These are phyloP conservation scores for Drosophila sproati DNA, from an alignment of 1,140 invertebrate genomes.

Conservation along the genomic window DNA sequence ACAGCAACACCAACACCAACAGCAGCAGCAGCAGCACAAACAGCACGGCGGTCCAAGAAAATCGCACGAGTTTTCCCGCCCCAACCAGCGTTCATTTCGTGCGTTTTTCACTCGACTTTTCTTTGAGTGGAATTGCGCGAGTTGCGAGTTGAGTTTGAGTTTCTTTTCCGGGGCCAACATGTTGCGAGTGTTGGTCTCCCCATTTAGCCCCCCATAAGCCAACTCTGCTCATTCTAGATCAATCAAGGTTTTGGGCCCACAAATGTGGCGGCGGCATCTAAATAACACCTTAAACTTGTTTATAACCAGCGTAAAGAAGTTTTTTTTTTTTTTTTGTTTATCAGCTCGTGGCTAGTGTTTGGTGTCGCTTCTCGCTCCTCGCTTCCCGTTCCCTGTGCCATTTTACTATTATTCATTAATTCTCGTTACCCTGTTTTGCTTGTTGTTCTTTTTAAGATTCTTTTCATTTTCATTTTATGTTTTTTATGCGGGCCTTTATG, in stretches of 20 bases:
- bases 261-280: conserved; percentile 37
- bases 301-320: conserved; percentile 30
- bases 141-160: conserved; percentile 33
- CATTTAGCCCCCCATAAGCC: conserved; percentile 14
- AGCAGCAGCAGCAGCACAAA: conserved; percentile 17
- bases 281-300: conserved; percentile 76
- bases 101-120: conserved; percentile 60
- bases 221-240: conserved; percentile 34
- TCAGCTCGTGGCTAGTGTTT: conserved; percentile 7
- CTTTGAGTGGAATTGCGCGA: conserved; percentile 60
- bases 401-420: conserved; percentile 65
- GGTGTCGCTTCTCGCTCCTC: background rate
- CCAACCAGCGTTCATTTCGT: conserved; percentile 48
- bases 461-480: conserved; percentile 84
- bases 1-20: conserved; percentile 5
- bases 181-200: conserved; percentile 55
- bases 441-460: conserved; percentile 69
- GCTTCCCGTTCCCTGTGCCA: background rate
- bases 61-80: conserved; percentile 42
- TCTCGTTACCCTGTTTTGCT: conserved; percentile 52
- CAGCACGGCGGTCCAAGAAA: conserved; percentile 28
- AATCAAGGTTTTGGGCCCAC: conserved; percentile 46
- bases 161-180: conserved; percentile 50
- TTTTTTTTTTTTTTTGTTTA: conserved; percentile 3
- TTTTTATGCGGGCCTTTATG: conserved; percentile 84